phyloP scores from a whole-genome alignment of 2,888 invertebrate species.

The Noctua comes region DNA sequence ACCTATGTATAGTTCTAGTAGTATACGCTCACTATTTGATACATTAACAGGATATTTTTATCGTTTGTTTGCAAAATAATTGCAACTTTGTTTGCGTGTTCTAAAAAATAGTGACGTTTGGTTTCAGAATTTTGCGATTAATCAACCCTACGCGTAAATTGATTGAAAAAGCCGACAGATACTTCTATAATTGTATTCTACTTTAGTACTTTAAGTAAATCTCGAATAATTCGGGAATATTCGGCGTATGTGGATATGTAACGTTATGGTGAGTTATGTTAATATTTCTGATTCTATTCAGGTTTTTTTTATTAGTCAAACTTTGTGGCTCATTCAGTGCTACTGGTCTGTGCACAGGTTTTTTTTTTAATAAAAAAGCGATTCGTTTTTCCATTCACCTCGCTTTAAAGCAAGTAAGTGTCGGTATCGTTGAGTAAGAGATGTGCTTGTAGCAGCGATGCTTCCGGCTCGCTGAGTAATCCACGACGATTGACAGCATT shows the following conservation, averaged over 20 bases:
- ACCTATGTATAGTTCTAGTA: neutral
- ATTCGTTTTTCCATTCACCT: neutral
- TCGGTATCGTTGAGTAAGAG: conserved; percentile 7
- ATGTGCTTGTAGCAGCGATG: conserved; percentile 14
- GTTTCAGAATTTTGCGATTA: neutral
- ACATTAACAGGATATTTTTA: neutral
- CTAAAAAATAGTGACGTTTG: neutral
- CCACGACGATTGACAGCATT: conserved; percentile 1
- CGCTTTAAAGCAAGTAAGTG: neutral
- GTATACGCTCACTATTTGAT: neutral
- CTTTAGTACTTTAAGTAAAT: neutral
- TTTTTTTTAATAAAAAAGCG: neutral
- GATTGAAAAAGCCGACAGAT: neutral
- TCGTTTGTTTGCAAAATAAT: neutral
- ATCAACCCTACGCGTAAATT: neutral
- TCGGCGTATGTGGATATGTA: neutral
- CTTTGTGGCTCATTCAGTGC: neutral
- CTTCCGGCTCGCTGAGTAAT: conserved; percentile 7
- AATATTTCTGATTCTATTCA: neutral
- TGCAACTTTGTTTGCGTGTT: neutral
- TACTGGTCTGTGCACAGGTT: neutral
- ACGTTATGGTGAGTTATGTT: neutral
- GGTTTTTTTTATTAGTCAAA: neutral
- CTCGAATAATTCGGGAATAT: neutral
- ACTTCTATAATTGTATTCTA: neutral